Evolutionary conservation across 1,140 invertebrate genomes (phyloP).

Genomic region (Zaprionus gabonicus): DNA sequence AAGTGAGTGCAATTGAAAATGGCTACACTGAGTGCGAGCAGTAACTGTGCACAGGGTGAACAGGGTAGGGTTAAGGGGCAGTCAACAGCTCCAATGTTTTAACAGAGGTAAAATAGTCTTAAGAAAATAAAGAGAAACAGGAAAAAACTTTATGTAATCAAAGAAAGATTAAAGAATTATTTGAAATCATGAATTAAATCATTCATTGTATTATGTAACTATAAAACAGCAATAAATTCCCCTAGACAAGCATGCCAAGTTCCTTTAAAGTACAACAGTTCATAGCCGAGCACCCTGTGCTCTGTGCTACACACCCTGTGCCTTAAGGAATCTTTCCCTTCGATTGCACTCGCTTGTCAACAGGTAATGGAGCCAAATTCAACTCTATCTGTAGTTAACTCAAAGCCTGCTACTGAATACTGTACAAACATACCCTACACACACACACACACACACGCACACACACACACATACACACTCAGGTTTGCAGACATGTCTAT

Average conservation of each 20-base stretch:
- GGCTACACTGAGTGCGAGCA: conserved; percentile 8
- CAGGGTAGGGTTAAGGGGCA: background rate
- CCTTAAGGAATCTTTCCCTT: background rate
- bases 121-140: background rate
- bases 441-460: background rate
- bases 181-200: no score
- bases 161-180: no score
- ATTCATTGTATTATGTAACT: no score
- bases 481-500: background rate
- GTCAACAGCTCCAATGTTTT: background rate
- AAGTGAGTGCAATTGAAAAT: background rate
- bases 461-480: background rate
- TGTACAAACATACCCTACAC: background rate
- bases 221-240: no score
- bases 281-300: background rate
- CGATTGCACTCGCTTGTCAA: background rate
- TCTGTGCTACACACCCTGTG: background rate
- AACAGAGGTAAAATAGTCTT: background rate
- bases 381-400: background rate
- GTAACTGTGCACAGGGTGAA: background rate
- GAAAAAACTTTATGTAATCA: no score
- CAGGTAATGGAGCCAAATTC: background rate
- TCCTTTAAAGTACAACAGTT: no score
- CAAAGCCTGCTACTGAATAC: background rate
- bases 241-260: no score